These are phyloP conservation scores for Drosophila pectinifera DNA, from an alignment of 1,140 invertebrate species.

Conservation along the genomic window DNA sequence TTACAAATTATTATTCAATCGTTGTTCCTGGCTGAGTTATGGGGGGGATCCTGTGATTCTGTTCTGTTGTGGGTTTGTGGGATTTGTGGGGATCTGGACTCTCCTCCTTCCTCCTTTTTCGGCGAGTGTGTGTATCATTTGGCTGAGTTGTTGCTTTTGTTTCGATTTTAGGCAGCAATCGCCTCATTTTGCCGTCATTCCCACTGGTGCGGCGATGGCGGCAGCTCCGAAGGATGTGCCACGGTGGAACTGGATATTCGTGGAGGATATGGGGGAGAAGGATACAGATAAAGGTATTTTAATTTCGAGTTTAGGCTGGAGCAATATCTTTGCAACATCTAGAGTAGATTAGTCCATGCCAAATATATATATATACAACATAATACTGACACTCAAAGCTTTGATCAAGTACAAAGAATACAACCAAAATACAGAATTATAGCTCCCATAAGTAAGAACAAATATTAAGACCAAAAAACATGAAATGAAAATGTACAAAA, in stretches of 20 bases:
- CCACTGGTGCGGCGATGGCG: conserved; percentile 98
- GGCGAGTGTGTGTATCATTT: conserved; percentile 32
- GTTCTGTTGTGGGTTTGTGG: conserved; percentile 9
- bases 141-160: conserved; percentile 54
- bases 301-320: neutral
- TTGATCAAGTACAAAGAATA: conserved; percentile 26
- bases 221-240: conserved; percentile 98
- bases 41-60: conserved; percentile 15
- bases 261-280: neutral
- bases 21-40: conserved; percentile 51
- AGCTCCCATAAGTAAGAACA: conserved; percentile 44
- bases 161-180: conserved; percentile 85
- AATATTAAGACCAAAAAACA: conserved; percentile 33
- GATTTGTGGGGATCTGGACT: conserved; percentile 4
- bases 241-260: conserved; percentile 91
- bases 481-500: conserved; percentile 48
- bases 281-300: conserved; percentile 20
- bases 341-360: conserved; percentile 31
- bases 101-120: conserved; percentile 15
- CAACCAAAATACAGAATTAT: conserved; percentile 28
- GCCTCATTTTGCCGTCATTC: conserved; percentile 89
- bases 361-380: conserved; percentile 7
- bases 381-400: conserved; percentile 30
- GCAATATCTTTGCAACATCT: conserved; percentile 2
- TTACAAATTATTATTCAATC: conserved; percentile 57